These are phyloP conservation scores for Actenoides lindsayi DNA, from an alignment of 2,113 vertebrate genomes.

Conservation along the genomic window DNA sequence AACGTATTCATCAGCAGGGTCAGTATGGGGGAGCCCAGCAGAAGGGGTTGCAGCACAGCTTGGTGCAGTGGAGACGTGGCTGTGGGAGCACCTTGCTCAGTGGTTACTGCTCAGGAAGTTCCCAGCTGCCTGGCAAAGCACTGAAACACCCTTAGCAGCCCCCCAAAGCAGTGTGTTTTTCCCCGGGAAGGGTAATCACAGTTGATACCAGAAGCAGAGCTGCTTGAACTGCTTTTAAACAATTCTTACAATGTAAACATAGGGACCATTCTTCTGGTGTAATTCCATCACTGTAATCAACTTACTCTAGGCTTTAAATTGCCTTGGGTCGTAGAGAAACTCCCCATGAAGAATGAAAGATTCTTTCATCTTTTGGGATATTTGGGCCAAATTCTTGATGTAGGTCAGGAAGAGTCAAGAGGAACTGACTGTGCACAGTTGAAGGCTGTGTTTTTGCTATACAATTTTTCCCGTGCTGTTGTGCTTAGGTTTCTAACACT, in stretches of 20 bases:
- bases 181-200: not conserved
- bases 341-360: not conserved
- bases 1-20: rapidly evolving
- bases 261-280: not conserved
- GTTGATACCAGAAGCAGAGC: not conserved
- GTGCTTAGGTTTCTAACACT: not conserved
- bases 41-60: not conserved
- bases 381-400: not conserved
- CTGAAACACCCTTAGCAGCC: not conserved
- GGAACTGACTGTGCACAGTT: not conserved
- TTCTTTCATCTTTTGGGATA: not conserved
- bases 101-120: not conserved
- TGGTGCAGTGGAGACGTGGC: too few relatives aligned
- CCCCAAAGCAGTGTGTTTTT: not conserved
- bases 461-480: not conserved
- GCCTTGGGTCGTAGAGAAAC: not conserved
- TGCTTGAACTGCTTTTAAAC: not conserved
- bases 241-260: not conserved
- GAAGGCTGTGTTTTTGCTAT: not conserved
- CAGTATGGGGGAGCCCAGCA: not conserved
- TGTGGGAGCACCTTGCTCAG: rapidly evolving
- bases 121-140: not conserved
- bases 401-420: not conserved
- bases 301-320: not conserved
- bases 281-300: not conserved